phyloP scores from a whole-genome alignment of 2,797 vertebrate species.

The Varecia variegata region DNA sequence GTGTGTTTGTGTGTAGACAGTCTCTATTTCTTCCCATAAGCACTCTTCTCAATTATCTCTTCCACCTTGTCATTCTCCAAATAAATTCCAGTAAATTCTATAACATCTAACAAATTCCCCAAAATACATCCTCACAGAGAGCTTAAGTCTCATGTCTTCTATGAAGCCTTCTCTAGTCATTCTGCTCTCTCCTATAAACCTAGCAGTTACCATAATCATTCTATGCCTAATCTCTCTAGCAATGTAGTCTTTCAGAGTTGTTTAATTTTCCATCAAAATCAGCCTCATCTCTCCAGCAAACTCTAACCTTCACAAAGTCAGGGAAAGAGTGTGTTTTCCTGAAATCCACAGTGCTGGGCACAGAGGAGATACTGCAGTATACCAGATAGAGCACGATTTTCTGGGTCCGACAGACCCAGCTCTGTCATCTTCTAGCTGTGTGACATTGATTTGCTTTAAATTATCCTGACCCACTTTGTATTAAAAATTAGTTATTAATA shows the following conservation, averaged over 20 bases:
- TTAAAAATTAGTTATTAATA: not conserved
- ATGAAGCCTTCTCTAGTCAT: not conserved
- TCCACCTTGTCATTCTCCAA: not conserved
- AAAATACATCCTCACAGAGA: not conserved
- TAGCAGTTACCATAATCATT: not conserved
- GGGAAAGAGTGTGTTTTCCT: not conserved
- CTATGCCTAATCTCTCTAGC: not conserved
- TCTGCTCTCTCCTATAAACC: not conserved
- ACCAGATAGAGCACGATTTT: not conserved
- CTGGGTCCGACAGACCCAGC: not conserved
- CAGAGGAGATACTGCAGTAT: not conserved
- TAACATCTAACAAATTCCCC: not conserved
- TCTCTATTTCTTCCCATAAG: not conserved
- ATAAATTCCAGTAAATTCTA: not conserved
- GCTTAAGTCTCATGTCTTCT: not conserved
- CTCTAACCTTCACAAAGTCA: not conserved
- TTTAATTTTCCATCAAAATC: not conserved
- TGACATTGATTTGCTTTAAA: slow-evolving; percentile 16
- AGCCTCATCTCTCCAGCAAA: not conserved
- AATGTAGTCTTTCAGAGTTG: not conserved
- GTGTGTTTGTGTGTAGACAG: not conserved
- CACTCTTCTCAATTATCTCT: not conserved
- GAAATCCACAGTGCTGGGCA: not conserved
- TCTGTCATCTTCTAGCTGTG: not conserved
- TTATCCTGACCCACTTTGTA: not conserved